phyloP scores from a whole-genome alignment of 2,113 vertebrate genomes.

The Emydocephalus ijimae region DNA sequence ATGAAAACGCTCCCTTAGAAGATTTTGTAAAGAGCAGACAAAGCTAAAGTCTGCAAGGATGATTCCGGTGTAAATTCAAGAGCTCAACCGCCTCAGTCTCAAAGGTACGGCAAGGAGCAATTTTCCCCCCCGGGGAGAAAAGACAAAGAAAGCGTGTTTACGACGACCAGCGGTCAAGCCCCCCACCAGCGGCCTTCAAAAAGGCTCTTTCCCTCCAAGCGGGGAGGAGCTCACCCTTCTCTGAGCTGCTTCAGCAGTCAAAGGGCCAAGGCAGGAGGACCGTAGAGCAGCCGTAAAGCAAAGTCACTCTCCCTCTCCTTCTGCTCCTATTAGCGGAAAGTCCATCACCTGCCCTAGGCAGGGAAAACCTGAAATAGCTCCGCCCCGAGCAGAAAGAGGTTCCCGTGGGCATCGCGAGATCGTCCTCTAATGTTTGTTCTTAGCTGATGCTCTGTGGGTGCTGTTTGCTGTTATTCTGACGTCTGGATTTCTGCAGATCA shows the following conservation, averaged over 20 bases:
- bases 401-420: background rate
- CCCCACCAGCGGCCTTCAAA: background rate
- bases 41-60: background rate
- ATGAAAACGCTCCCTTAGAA: background rate
- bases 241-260: background rate
- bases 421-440: background rate
- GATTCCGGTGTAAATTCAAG: background rate
- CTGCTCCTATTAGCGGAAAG: too few relatives aligned
- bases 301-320: too few relatives aligned
- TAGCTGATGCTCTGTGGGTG: background rate
- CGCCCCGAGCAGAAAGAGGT: background rate
- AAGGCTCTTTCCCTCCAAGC: background rate
- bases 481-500: background rate
- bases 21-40: background rate
- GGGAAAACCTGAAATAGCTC: background rate
- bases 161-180: background rate
- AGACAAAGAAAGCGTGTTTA: background rate
- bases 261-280: too few relatives aligned
- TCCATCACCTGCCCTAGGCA: background rate
- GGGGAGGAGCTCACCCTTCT: background rate
- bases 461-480: background rate
- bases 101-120: background rate
- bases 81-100: background rate
- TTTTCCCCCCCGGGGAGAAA: background rate
- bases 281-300: too few relatives aligned